Evolutionary conservation across 2,888 invertebrate genomes (phyloP), one percentile per base, ranked within the genome.

Genomic region (Chrysolina americana): DNA sequence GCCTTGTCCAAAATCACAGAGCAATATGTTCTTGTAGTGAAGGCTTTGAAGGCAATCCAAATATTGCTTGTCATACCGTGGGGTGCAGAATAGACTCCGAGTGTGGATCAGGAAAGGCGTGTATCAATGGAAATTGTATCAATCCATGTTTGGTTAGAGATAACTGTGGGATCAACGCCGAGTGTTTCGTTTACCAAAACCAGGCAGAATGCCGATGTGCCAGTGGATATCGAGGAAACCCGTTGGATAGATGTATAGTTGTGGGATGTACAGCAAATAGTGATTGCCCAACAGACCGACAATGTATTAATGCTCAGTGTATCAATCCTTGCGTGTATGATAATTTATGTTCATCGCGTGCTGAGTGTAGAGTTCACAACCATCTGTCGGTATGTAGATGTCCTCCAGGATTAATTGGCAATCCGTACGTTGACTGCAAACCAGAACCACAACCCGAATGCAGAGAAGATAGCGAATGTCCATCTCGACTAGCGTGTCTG

Each of bases 361-460:
- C 96, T 4, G 92, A 94, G 84, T 97, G 97, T 84, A 90, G 91
- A 64, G 94, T 95, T 0, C 92, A 94, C 83, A 94, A 95, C 84
- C 97, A 97, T 83, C 90, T 95, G 79, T 92, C 95, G 0, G 90
- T 95, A n/a, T 97, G 97, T 84, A 93, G 95, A 87, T 97, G 97
- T 86, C 94, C 94, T 36, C 87, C 90, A 50, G 94, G 94, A 41
- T 93, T 91, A 83, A 89, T 91, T 41, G 96, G 96, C 66, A 96
- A 95, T 87, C 96, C 96, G 1, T 95, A 95, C 81, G 89, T 95
- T 15, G 93, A 94, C 84, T 97, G 96, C 83, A 91, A 91, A 80
- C 92, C 91, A n/a, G 92, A 94, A 86, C 90, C 90, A 11, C 91
- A 91, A 81, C 93, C 93, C 0, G 94, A 95, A 86, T 98, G 97